A percentile compares a stretch with the other conserved stretches of the same genome.
Conservation (phyloP, 2,113 vertebrate species). For the Struthidea cinerea region DNA sequence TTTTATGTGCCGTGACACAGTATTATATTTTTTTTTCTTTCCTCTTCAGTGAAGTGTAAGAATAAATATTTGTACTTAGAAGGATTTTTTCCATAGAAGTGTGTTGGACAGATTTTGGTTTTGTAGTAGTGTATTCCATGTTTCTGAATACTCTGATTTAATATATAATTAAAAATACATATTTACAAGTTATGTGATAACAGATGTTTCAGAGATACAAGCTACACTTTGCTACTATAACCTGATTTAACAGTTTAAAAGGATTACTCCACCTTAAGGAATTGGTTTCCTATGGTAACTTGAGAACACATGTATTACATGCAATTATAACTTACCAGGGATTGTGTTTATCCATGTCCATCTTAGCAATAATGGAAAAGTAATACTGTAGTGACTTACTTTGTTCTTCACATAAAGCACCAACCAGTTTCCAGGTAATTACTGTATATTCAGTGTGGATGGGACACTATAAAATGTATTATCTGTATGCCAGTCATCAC, state of each 20-base stretch:
- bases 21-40: neutral
- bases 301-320: neutral
- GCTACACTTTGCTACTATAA: neutral
- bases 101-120: neutral
- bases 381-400: neutral
- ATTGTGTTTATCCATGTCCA: neutral
- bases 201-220: neutral
- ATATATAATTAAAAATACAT: neutral
- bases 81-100: neutral
- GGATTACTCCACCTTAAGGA: neutral
- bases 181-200: neutral
- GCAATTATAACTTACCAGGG: neutral
- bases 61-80: neutral
- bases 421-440: neutral
- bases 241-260: neutral
- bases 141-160: neutral
- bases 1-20: neutral
- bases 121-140: neutral
- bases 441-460: neutral
- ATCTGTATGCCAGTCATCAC: neutral
- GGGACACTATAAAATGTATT: neutral
- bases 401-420: neutral
- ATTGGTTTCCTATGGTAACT: neutral
- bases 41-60: neutral
- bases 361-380: neutral